Percentiles rank a stretch among this genome's conserved stretches.
These are phyloP conservation scores for Carollia perspicillata DNA, from an alignment of 2,113 vertebrate species.

Conservation along the genomic window DNA sequence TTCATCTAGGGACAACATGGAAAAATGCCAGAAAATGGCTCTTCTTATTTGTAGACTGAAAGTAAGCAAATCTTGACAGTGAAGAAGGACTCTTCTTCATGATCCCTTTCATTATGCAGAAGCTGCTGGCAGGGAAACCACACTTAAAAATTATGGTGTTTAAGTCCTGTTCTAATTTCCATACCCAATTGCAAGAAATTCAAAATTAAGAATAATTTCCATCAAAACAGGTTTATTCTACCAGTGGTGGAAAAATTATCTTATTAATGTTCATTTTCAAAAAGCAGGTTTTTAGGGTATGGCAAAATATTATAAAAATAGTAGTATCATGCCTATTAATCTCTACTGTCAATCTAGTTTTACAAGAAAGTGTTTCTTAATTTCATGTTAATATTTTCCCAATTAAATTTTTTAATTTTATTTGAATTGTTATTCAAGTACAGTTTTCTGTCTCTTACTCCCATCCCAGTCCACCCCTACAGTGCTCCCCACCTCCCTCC, in stretches of 20 bases:
- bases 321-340: background rate
- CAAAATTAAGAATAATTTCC: constrained; percentile 12
- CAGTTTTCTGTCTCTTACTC: too few species aligned
- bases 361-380: background rate
- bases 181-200: constrained; percentile 15
- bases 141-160: background rate
- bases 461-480: too few species aligned
- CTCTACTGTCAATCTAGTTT: background rate
- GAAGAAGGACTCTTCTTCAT: background rate
- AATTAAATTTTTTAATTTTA: too few species aligned
- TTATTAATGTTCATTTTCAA: background rate
- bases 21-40: background rate
- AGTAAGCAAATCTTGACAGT: background rate
- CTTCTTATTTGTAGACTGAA: background rate
- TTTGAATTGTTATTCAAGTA: too few species aligned
- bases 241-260: background rate
- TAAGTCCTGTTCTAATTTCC: background rate
- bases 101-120: background rate
- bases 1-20: background rate
- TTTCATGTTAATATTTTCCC: background rate
- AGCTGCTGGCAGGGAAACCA: background rate
- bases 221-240: constrained; percentile 24
- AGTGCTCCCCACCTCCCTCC: too few species aligned
- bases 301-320: background rate
- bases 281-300: background rate